A percentile compares a stretch with the other conserved stretches of the same genome.
Evolutionary conservation across 2,797 vertebrate species (phyloP).

Genomic region (Lutra lutra): DNA sequence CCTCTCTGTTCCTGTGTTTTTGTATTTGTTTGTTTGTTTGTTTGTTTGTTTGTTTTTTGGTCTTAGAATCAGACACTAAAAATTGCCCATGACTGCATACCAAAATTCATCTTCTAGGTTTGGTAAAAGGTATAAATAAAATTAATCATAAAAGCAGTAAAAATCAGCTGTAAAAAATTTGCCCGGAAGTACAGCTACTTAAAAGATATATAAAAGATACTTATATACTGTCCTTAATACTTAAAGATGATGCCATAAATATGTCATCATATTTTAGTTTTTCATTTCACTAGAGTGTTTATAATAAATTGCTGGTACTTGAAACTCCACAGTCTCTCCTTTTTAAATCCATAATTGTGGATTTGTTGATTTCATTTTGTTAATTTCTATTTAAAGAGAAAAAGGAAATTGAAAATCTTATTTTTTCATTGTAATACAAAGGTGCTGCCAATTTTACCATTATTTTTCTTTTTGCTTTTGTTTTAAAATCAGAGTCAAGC

Average conservation of each 20-base stretch:
- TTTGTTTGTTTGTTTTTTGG: neutral
- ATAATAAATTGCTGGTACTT: neutral
- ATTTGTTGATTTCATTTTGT: neutral
- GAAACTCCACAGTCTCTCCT: neutral
- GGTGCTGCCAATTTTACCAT: neutral
- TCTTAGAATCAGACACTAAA: neutral
- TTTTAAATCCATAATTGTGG: neutral
- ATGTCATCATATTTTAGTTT: neutral
- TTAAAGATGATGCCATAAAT: conserved; percentile 9
- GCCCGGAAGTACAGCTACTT: neutral
- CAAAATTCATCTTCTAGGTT: neutral
- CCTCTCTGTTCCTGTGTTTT: neutral
- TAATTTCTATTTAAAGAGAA: neutral
- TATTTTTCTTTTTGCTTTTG: neutral
- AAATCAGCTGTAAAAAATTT: neutral
- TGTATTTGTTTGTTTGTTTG: neutral
- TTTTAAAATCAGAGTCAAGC: neutral
- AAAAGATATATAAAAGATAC: neutral
- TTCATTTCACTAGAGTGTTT: neutral
- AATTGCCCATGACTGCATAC: neutral
- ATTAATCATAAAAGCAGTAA: conserved; percentile 20
- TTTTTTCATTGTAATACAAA: neutral
- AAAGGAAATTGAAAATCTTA: neutral
- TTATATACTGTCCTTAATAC: neutral
- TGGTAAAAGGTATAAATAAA: neutral